phyloP scores from a whole-genome alignment of 2,797 vertebrate genomes.

The Perdix hodgsoniae region DNA sequence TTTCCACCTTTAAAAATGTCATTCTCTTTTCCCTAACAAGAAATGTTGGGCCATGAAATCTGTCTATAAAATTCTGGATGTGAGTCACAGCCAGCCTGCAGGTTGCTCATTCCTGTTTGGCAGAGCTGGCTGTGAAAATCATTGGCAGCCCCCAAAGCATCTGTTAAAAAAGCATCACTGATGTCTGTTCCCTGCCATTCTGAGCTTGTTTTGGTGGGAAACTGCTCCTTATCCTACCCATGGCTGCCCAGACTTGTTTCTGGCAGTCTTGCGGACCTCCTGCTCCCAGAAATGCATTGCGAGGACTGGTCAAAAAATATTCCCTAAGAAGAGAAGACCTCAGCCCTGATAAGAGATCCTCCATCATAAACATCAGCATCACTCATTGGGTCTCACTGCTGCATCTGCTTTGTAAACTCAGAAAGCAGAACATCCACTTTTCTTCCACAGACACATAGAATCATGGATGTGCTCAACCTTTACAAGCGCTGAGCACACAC shows the following conservation, averaged over 20 bases:
- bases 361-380: not conserved
- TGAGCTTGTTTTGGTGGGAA: not conserved
- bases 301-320: not conserved
- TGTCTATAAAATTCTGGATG: not conserved
- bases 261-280: not conserved
- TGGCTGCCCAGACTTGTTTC: not conserved
- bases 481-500: not conserved
- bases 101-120: not conserved
- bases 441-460: not conserved
- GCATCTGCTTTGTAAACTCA: not conserved
- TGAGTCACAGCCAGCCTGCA: not conserved
- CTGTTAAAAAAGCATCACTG: not conserved
- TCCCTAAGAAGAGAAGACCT: not conserved
- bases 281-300: rapidly evolving
- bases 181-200: not conserved
- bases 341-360: not conserved
- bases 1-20: not conserved
- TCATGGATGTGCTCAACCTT: not conserved
- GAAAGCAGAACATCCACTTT: not conserved
- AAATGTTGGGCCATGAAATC: not conserved
- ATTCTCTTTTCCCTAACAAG: not conserved
- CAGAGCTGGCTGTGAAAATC: not conserved
- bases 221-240: not conserved
- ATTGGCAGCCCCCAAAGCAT: not conserved
- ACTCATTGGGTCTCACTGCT: not conserved